These are phyloP conservation scores for Ellobius talpinus DNA, from an alignment of 2,113 vertebrate genomes.

Conservation along the genomic window DNA sequence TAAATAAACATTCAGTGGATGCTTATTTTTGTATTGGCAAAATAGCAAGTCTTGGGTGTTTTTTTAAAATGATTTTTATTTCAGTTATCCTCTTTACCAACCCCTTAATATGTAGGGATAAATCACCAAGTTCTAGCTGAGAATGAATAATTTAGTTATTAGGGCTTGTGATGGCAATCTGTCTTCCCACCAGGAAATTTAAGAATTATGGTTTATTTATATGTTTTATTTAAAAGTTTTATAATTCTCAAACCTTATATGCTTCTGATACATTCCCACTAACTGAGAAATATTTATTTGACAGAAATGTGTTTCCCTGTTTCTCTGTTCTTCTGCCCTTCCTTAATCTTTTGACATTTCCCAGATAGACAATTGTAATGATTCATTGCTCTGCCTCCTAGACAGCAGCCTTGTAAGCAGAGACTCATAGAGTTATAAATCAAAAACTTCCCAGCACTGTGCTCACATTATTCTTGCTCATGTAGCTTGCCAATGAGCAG, in stretches of 20 bases:
- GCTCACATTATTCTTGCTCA: conserved; percentile 76
- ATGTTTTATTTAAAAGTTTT: conserved; percentile 58
- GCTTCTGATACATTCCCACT: conserved; percentile 44
- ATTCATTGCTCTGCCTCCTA: conserved; percentile 76
- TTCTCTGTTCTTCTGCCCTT: conserved; percentile 67
- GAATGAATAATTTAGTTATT: conserved; percentile 29
- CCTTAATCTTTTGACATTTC: conserved; percentile 78
- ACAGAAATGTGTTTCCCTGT: conserved; percentile 49
- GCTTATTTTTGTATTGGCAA: conserved; percentile 88
- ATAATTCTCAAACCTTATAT: conserved; percentile 38
- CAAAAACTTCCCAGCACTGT: conserved; percentile 69
- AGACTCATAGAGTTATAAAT: conserved; percentile 78
- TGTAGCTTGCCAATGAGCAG: conserved; percentile 74
- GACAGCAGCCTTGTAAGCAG: conserved; percentile 67
- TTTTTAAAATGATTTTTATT: conserved; percentile 52
- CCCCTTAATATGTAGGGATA: not conserved
- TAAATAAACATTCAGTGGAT: conserved; percentile 88
- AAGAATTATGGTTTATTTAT: conserved; percentile 46
- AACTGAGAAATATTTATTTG: conserved; percentile 53
- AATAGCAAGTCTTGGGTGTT: conserved; percentile 75
- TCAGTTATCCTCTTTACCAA: conserved; percentile 53
- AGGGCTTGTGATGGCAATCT: conserved; percentile 10
- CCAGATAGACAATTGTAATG: conserved; percentile 77
- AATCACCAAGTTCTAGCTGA: conserved; percentile 5
- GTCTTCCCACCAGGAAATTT: conserved; percentile 11